Evolutionary conservation across 1,140 invertebrate genomes (phyloP).

Genomic region (Orchestia grillus): DNA sequence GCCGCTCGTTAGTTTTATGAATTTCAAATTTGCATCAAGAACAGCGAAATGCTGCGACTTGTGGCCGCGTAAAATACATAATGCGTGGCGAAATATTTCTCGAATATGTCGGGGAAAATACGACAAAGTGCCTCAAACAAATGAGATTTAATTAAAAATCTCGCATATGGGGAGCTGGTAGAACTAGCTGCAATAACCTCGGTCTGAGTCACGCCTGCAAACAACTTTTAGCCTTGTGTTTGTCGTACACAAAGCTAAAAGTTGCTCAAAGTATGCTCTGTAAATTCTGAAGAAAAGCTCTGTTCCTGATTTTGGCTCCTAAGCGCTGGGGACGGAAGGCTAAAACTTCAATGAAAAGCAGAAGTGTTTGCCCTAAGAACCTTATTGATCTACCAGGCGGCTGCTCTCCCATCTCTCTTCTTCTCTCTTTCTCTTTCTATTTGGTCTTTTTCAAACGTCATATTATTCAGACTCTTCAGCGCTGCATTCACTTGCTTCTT

Average conservation of each 20-base stretch:
- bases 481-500: not conserved
- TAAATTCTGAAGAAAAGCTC: not conserved
- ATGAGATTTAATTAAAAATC: slow-evolving; percentile 49
- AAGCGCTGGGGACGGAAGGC: not conserved
- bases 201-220: not conserved
- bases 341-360: not conserved
- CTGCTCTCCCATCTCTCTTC: not conserved
- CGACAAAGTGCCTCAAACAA: slow-evolving; percentile 46
- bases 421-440: not conserved
- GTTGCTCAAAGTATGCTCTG: not conserved
- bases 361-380: slow-evolving; percentile 35
- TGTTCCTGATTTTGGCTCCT: not conserved
- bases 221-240: not conserved
- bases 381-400: slow-evolving; percentile 25
- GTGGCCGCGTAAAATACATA: slow-evolving; percentile 4
- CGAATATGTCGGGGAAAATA: slow-evolving; percentile 25
- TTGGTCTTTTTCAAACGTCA: not conserved
- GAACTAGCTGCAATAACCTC: slow-evolving; percentile 12
- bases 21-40: not conserved
- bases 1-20: not conserved
- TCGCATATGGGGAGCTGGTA: slow-evolving; percentile 28
- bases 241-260: not conserved
- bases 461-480: not conserved
- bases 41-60: not conserved
- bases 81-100: slow-evolving; percentile 24